A percentile compares a stretch with the other conserved stretches of the same genome.
These are phyloP conservation scores for Drosophila nr. perissopoda DNA, from an alignment of 2,888 invertebrate species.

Conservation along the genomic window DNA sequence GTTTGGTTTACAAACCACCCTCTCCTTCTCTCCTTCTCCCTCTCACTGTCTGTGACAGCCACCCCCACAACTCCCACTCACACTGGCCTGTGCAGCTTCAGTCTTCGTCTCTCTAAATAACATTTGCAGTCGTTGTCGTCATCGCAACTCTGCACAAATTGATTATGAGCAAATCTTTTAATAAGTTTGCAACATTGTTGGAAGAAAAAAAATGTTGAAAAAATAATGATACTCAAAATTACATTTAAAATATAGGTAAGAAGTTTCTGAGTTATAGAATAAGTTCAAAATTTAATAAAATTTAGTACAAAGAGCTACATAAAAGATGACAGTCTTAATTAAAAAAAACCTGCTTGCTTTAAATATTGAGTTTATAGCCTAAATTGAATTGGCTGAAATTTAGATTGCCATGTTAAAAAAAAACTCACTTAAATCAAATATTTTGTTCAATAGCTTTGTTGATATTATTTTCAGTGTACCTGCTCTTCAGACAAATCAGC, in stretches of 20 bases:
- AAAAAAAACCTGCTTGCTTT: too few relatives aligned
- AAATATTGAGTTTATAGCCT: background rate
- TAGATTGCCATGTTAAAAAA: background rate
- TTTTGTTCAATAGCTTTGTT: background rate
- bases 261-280: background rate
- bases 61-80: constrained; percentile 5
- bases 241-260: background rate
- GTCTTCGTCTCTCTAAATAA: constrained; percentile 9
- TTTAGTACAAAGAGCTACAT: background rate
- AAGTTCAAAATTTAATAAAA: background rate
- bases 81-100: constrained; percentile 19
- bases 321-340: background rate
- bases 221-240: background rate
- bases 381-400: background rate
- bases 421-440: background rate
- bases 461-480: background rate
- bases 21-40: constrained; percentile 8
- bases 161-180: background rate
- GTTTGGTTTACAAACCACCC: constrained; percentile 53
- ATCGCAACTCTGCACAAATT: constrained; percentile 18
- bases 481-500: constrained; percentile 1
- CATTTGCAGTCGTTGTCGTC: constrained; percentile 43
- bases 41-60: background rate
- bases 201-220: background rate
- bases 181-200: constrained; percentile 4